Evolutionary conservation across 2,888 invertebrate genomes (phyloP), one percentile per base, ranked within the genome.

Genomic region (Acanthosoma haemorrhoidale): DNA sequence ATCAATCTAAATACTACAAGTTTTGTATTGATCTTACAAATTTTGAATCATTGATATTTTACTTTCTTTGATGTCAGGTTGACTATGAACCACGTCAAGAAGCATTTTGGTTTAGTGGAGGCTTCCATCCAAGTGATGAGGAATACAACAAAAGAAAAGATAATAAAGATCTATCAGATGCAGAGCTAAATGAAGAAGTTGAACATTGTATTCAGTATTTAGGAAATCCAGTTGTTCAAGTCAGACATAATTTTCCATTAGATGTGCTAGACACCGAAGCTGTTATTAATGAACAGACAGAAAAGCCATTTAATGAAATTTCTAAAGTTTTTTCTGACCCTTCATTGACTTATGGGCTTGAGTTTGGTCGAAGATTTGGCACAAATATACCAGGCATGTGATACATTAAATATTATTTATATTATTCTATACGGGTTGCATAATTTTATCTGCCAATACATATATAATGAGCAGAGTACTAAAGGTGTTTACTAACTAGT

Each of bases 71-170:
- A 36, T 32, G 63, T 32, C 82, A 91, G 84, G 79, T 90, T 34
- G 94, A 94, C 79, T 83, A 86, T 76, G 84, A 90, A 73, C 91
- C 95, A 3, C 83, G 91, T 18, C 83, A 92, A 75, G 91, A 94
- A 82, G 89, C 94, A 29, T 92, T 90, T 80, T 96, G 96, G 96
- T 85, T 85, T 77, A 85, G 86, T 38, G 92, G 92, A 66, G 91
- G 91, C 66, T 85, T 89, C 75, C 79, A 85, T 72, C 84, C 87
- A 0, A 83, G 87, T 1, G 77, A 79, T 43, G 76, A 32, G 38
- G 69, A 75, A 38, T 73, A 31, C 15, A 75, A 74, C 70, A 34
- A 70, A 58, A 71, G 71, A 9, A 25, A 29, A 38, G 11, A 76
- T 25, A 73, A 73, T 39, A 59, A 73, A 39, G 63, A 72, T 29